Evolutionary conservation across 1,140 invertebrate genomes (phyloP).

Genomic region (Wiebesia pumilae): DNA sequence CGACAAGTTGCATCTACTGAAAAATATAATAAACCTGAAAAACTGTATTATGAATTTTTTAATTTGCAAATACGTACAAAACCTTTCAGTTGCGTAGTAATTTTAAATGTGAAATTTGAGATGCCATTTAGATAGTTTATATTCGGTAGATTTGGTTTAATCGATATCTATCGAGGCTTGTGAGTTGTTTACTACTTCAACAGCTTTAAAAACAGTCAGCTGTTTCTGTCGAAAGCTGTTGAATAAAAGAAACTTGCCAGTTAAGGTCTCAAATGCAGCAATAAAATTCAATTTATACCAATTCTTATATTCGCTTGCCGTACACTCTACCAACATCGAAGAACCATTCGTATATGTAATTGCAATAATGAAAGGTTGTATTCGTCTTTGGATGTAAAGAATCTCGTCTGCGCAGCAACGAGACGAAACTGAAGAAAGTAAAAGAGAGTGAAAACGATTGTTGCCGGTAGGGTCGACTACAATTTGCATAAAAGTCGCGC

Average conservation of each 20-base stretch:
- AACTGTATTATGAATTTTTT: too few relatives aligned
- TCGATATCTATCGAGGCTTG: too few relatives aligned
- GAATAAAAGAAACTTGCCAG: background rate
- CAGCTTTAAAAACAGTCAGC: too few relatives aligned
- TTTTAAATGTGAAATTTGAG: too few relatives aligned
- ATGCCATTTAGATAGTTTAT: too few relatives aligned
- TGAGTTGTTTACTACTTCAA: too few relatives aligned
- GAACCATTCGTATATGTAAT: background rate
- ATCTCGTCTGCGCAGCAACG: background rate
- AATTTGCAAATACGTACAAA: too few relatives aligned
- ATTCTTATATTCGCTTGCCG: background rate
- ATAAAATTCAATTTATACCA: background rate
- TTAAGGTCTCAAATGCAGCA: background rate
- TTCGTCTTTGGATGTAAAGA: background rate
- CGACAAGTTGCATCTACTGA: too few relatives aligned
- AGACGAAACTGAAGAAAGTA: conserved; percentile 41
- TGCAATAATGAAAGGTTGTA: background rate
- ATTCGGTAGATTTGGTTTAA: too few relatives aligned
- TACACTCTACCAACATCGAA: background rate
- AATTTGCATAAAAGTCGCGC: conserved; percentile 71
- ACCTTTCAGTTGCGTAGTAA: too few relatives aligned
- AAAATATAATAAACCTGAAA: too few relatives aligned
- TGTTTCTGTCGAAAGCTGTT: too few relatives aligned
- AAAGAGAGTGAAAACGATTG: conserved; percentile 42
- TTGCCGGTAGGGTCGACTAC: conserved; percentile 48